Evolutionary conservation across 2,888 invertebrate species (phyloP).

Genomic region (Drosophila heteroneura): DNA sequence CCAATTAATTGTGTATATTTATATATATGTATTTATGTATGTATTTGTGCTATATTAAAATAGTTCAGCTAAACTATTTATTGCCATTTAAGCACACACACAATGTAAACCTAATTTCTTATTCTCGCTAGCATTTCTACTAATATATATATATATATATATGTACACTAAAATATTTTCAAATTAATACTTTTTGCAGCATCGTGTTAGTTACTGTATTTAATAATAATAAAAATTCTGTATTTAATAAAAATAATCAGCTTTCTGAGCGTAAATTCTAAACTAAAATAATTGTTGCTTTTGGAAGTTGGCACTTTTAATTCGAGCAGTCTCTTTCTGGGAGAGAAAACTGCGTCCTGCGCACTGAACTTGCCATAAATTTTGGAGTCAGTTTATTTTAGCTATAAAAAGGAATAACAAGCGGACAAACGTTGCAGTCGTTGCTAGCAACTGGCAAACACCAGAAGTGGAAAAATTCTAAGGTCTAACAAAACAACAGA

Average conservation of each 20-base stretch:
- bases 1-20: constrained; percentile 44
- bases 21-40: constrained; percentile 48
- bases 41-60: constrained; percentile 77
- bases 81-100: constrained; percentile 74
- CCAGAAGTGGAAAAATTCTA: constrained; percentile 33
- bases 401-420: constrained; percentile 57
- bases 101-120: constrained; percentile 38
- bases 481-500: background rate
- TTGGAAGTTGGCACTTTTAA: background rate
- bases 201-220: background rate
- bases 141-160: constrained; percentile 5
- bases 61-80: constrained; percentile 60
- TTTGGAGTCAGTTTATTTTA: constrained; percentile 14
- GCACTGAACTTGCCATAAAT: constrained; percentile 37
- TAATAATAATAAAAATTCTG: background rate
- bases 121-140: constrained; percentile 33
- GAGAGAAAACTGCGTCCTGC: constrained; percentile 45
- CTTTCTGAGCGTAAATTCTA: background rate
- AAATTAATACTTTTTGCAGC: constrained; percentile 3
- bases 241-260: background rate
- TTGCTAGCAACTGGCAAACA: constrained; percentile 62
- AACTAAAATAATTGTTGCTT: constrained; percentile 8
- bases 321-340: background rate
- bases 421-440: constrained; percentile 65
- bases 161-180: constrained; percentile 1